phyloP scores from a whole-genome alignment of 2,113 vertebrate species.

The Gopherus evgoodei region DNA sequence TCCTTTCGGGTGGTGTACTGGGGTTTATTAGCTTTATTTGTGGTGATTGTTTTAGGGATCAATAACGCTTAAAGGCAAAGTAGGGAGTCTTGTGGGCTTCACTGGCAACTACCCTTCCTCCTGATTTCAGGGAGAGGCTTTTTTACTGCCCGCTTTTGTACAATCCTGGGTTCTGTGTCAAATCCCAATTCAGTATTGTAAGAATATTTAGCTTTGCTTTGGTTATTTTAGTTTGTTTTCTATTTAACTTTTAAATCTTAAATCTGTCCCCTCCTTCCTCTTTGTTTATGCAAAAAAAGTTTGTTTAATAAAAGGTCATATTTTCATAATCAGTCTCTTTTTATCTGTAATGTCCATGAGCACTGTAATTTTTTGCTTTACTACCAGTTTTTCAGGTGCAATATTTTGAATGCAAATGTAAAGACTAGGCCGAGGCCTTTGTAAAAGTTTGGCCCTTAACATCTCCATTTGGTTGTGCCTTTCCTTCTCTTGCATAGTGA shows the following conservation, averaged over 20 bases:
- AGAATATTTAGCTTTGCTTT: conserved; percentile 25
- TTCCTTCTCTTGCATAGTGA: neutral
- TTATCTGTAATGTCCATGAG: neutral
- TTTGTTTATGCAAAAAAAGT: neutral
- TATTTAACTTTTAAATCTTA: neutral
- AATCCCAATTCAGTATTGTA: neutral
- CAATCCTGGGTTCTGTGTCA: neutral
- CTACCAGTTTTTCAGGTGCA: neutral
- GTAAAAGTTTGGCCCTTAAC: conserved; percentile 46
- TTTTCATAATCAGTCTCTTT: conserved; percentile 8
- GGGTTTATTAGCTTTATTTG: conserved; percentile 2
- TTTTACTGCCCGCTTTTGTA: neutral
- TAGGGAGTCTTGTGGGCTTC: neutral
- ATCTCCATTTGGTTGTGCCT: neutral
- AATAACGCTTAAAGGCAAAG: neutral
- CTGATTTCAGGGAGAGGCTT: conserved; percentile 27
- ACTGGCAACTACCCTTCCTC: neutral
- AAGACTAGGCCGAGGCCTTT: neutral
- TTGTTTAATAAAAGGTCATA: neutral
- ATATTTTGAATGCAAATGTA: neutral
- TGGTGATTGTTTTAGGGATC: conserved; percentile 31
- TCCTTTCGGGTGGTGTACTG: neutral
- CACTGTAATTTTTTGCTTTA: neutral
- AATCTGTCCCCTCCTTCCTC: neutral
- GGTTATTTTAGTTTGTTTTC: conserved; percentile 23